These are phyloP conservation scores for Hirtodrosophila histrioides DNA, from an alignment of 2,888 invertebrate genomes.

Conservation along the genomic window DNA sequence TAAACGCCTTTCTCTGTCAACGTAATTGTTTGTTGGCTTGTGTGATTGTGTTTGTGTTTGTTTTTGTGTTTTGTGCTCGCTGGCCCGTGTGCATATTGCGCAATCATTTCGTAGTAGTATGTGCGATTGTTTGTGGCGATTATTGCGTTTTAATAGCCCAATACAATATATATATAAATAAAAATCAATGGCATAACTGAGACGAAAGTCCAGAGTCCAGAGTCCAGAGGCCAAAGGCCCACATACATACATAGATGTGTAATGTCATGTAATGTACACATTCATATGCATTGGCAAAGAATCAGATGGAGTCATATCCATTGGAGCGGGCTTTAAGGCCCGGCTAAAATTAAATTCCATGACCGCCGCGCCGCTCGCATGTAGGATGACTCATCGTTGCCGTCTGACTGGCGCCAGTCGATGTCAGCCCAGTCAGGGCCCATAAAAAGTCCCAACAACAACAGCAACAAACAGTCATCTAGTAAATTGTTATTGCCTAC, in stretches of 20 bases:
- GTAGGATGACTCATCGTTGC: constrained; percentile 65
- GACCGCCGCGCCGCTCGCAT: constrained; percentile 10
- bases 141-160: constrained; percentile 69
- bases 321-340: constrained; percentile 24
- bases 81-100: constrained; percentile 75
- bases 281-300: constrained; percentile 43
- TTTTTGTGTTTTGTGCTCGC: constrained; percentile 49
- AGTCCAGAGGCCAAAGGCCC: constrained; percentile 1
- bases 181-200: constrained; percentile 43
- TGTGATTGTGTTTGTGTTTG: constrained; percentile 22
- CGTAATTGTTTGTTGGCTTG: constrained; percentile 37
- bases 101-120: constrained; percentile 59
- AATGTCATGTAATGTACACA: constrained; percentile 36
- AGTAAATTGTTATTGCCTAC: constrained; percentile 70
- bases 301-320: constrained; percentile 1
- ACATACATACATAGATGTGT: neutral
- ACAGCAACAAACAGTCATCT: constrained; percentile 36
- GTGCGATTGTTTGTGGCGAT: constrained; percentile 63
- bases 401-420: constrained; percentile 71
- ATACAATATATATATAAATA: constrained; percentile 45
- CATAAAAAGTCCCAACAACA: constrained; percentile 43
- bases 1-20: constrained; percentile 61
- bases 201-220: neutral
- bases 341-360: constrained; percentile 60
- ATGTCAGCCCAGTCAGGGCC: constrained; percentile 37